Base-by-base conservation (phyloP, 1,140 invertebrate species). In the Bombus cullumanus region DNA sequence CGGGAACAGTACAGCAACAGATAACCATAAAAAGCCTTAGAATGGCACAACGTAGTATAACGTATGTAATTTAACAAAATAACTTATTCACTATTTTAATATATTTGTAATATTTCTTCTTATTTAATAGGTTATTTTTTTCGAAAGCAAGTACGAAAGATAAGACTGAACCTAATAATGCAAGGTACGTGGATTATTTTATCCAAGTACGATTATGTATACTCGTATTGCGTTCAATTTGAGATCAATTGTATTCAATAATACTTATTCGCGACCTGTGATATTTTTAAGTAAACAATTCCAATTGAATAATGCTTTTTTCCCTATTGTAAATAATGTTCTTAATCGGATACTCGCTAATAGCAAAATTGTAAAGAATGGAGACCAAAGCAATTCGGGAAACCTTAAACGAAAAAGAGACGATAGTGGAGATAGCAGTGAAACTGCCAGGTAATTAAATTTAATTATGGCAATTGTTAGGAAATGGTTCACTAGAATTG, bases 11-110 rank as follows among this genome's bases (percentile, higher is more conserved):
- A 80, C 25, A 31, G 8, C 12, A 43, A 91, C n/a, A n/a, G 85
- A 85, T 88, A 43, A 41, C 4, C 85, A 88, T 53, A 89, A 90
- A 87, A 25, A 69, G 77, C 64, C 77, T 37, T 66, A 89, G 87
- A 90, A 93, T 93, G 93, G 83, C 92, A 47, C 93, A 93, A 53
- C 91, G 92, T 62, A 91, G 88, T 66, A 93, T 93, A 91, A 92
- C 91, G 93, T 93, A 81, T 90, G 90, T 92, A 74, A 15, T 59
- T 18, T 37, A 39, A 53, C 43, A n/a, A 18, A 76, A 43, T n/a
- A n/a, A 62, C 22, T n/a, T 78, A 73, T 80, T 34, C 12, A 83
- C 12, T 25, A 15, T 59, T 76, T 71, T 43, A 13, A 41, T n/a
- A 64, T 2, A 28, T 80, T 43, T 47, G 28, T 87, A n/a, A 74